Evolutionary conservation across 1,140 invertebrate species (phyloP).

Genomic region (Brachionus koreanus): DNA sequence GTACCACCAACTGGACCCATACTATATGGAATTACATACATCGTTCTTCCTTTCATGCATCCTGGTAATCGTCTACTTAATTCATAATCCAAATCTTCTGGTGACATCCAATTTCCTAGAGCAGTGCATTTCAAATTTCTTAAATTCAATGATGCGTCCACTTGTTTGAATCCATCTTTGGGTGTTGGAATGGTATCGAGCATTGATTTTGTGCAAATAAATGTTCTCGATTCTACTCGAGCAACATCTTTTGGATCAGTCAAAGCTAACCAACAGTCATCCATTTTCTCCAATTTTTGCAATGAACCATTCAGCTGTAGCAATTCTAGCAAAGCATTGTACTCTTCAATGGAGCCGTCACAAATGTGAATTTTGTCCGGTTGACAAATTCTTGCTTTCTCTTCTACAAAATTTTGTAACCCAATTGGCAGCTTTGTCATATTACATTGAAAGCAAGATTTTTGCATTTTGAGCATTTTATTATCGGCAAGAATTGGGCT

Average conservation of each 20-base stretch:
- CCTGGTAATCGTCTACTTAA: too few species aligned
- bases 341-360: slow-evolving; percentile 80
- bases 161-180: slow-evolving; percentile 50
- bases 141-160: not conserved
- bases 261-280: slow-evolving; percentile 89
- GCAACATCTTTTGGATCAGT: slow-evolving; percentile 97
- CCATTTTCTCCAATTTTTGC: slow-evolving; percentile 76
- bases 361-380: slow-evolving; percentile 83
- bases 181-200: slow-evolving; percentile 75
- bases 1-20: too few species aligned
- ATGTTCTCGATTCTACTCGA: slow-evolving; percentile 89
- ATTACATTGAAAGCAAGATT: not conserved
- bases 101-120: too few species aligned
- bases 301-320: slow-evolving; percentile 67
- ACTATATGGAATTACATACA: too few species aligned
- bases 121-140: too few species aligned
- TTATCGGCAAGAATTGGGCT: not conserved
- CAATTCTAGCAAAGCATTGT: slow-evolving; percentile 63
- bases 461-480: not conserved
- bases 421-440: not conserved
- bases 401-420: slow-evolving; percentile 42
- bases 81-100: too few species aligned
- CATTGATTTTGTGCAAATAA: slow-evolving; percentile 79
- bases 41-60: too few species aligned
- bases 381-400: slow-evolving; percentile 66